Evolutionary conservation across 1,140 invertebrate species (phyloP).

Genomic region (Cyphomyrmex costatus): DNA sequence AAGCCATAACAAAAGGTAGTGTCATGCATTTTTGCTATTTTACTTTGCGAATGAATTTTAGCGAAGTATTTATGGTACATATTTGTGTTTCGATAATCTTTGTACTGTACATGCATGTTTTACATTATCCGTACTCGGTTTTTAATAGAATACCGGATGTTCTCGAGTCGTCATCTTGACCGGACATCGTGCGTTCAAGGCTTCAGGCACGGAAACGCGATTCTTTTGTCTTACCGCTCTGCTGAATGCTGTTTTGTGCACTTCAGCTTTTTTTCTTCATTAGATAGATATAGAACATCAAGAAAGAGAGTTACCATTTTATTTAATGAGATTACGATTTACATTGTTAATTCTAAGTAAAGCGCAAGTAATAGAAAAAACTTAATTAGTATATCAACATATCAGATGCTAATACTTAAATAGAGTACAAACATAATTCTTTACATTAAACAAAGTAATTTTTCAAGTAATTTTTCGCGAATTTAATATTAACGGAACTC

Average conservation of each 20-base stretch:
- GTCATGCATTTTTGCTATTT: background rate
- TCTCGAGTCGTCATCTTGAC: conserved; percentile 64
- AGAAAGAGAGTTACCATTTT: background rate
- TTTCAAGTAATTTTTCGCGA: conserved; percentile 38
- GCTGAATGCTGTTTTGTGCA: conserved; percentile 52
- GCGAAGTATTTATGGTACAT: background rate
- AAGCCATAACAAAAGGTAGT: background rate
- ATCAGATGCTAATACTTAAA: too few species aligned
- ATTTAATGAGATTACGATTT: conserved; percentile 3
- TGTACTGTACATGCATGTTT: background rate
- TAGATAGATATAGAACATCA: background rate
- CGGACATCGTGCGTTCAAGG: conserved; percentile 28
- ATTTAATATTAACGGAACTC: conserved; percentile 12
- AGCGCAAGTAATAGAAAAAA: background rate
- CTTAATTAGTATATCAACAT: background rate
- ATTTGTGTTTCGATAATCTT: background rate
- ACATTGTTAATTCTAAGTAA: background rate
- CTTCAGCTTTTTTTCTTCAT: background rate
- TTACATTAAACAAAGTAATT: conserved; percentile 25
- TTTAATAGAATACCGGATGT: conserved; percentile 63
- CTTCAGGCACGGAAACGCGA: conserved; percentile 52
- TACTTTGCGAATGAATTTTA: background rate
- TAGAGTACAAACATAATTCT: background rate
- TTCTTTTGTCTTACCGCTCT: conserved; percentile 79
- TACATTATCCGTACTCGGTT: background rate